phyloP scores from a whole-genome alignment of 2,888 invertebrate species.

The Sericinus montela region DNA sequence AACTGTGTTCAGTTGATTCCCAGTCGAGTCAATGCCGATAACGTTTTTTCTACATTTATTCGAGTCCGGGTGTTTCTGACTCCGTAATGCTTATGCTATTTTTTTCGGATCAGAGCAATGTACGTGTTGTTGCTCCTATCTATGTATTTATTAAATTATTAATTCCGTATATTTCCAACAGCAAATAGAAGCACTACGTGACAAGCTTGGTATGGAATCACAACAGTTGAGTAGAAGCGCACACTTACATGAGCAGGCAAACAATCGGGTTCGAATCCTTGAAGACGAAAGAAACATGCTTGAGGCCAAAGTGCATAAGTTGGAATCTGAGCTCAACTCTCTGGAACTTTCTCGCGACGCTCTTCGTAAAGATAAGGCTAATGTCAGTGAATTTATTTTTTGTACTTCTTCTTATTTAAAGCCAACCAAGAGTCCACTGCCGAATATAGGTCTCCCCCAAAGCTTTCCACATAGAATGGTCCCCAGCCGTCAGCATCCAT shows the following conservation, averaged over 20 bases:
- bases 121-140: not conserved
- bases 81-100: too few relatives aligned
- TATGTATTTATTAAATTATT: not conserved
- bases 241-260: slow-evolving; percentile 82
- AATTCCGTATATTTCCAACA: slow-evolving; percentile 55
- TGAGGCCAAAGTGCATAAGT: slow-evolving; percentile 86
- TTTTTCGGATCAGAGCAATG: too few relatives aligned
- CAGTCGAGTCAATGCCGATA: too few relatives aligned
- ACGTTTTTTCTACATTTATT: too few relatives aligned
- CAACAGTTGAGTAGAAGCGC: slow-evolving; percentile 85
- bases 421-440: too few relatives aligned
- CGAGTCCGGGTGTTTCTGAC: too few relatives aligned
- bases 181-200: slow-evolving; percentile 88
- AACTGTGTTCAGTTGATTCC: too few relatives aligned
- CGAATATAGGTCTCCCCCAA: too few relatives aligned
- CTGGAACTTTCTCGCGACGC: slow-evolving; percentile 85
- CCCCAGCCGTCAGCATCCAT: too few relatives aligned
- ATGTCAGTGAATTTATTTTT: slow-evolving; percentile 81
- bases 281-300: slow-evolving; percentile 87
- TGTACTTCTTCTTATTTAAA: too few relatives aligned
- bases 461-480: too few relatives aligned
- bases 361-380: slow-evolving; percentile 86
- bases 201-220: slow-evolving; percentile 85
- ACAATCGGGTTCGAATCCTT: slow-evolving; percentile 81
- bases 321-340: slow-evolving; percentile 88